Evolutionary conservation across 2,797 vertebrate genomes (phyloP), one percentile per base, ranked within the genome.

Genomic region (Sciurus vulgaris): DNA sequence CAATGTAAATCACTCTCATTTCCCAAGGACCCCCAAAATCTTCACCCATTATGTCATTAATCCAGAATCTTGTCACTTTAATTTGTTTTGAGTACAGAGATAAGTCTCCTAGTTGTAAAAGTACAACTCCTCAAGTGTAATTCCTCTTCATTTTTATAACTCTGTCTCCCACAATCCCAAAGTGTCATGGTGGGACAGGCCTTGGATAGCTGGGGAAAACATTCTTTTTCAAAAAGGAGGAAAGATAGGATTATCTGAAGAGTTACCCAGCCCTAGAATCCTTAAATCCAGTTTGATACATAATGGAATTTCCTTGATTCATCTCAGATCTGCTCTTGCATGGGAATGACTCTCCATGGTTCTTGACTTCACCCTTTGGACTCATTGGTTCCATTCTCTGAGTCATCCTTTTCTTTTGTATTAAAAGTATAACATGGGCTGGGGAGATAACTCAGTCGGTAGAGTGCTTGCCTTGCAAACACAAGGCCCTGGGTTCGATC

Each of bases 31-130:
- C 20, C 54, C 26, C 41, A 65, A 35, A 63, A 13, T 59, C 44
- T 94, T 72, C 92, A 79, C 8, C n/a, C 13, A 35, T 73, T 78
- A 13, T 41, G 35, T 44, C 5, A 44, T 70, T 47, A 86, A 15
- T 63, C 56, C 59, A 95, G 51, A 93, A 56, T 94, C 56, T 56
- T 72, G 17, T n/a, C n/a, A 61, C 56, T 51, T 77, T 77, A 93
- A 72, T 84, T 85, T n/a, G 41, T 3, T 44, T 9, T 17, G 63
- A 15, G 41, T 73, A 3, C 86, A 17, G 38, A 17, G 38, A 44
- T 67, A 44, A 86, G 11, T 14, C 35, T 44, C 54, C 35, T 82
- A 0, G 7, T 1, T 44, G 1, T 44, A 51, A 10, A 51, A 85
- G 7, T 24, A 15, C 6, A 72, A 14, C 15, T 54, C 56, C n/a